Base-by-base conservation (phyloP, 1,140 invertebrate species). In the Drusus annulatus region DNA sequence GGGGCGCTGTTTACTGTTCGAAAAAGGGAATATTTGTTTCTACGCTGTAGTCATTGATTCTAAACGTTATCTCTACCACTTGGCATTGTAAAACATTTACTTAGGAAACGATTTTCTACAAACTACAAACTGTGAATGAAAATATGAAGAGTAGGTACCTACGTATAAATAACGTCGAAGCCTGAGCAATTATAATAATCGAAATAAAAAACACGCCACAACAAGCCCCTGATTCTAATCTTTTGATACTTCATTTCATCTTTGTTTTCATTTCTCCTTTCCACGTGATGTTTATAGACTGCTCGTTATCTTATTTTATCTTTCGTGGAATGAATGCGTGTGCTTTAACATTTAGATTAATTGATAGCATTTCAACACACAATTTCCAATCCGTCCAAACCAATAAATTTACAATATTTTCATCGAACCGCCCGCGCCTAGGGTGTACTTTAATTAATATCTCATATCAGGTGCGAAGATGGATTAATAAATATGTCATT, bases 361-460 rank as follows among this genome's bases (percentile, higher is more conserved):
- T 74, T 74, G 69, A 74, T 74, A 52, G 50, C 51, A 28, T 56
- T 74, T 74, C 69, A 51, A 74, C 69, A 74, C 69, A 74, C 69
- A 74, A 74, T 74, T 74, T 74, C 17, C 52, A 56, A 74, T 54
- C 69, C 50, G 51, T 74, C 52, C 50, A 74, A 74, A 21, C 69
- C 28, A 74, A 74, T 74, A 74, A 74, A 74, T 74, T 28, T 15
- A 52, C 17, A 52, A 56, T 74, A 74, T 74, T 74, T 74, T 25
- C 13, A 25, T 25, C 51, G 50, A 74, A 28, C 21, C 65, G 65
- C 65, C 36, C 36, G 36, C 60, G 60, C 65, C 65, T 69, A 36
- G 69, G 25, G 69, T 13, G 23, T 25, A 74, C 52, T 54, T 28
- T 54, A 54, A 74, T 74, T 74, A 74, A 74, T 74, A 69, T 69